Evolutionary conservation across 1,140 invertebrate genomes (phyloP), one percentile per base, ranked within the genome.

Genomic region (Philaenus spumarius): DNA sequence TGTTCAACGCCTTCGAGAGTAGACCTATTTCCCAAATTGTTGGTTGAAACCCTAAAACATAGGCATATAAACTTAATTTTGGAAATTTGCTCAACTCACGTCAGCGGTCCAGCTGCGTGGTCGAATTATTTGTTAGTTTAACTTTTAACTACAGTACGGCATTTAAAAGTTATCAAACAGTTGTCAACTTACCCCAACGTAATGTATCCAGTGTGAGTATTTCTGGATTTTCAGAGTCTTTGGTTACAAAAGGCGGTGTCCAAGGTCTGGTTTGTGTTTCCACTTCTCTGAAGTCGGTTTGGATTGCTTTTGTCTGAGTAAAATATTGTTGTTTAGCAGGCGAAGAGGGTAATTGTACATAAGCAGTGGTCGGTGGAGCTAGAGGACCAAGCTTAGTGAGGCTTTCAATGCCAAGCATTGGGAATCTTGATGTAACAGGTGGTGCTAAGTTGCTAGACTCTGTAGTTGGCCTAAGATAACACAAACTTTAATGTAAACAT

Each of bases 181-280:
- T n/a, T n/a, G n/a, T n/a, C n/a, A n/a, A n/a, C 69, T 62, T 54
- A 78, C 78, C 81, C 77, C 79, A 84, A 61, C 80, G 76, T 20
- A 86, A 67, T 52, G 80, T 78, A 22, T 82, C 80, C 39, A 86
- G 65, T 35, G 77, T 80, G 2, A 86, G 67, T 2, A 85, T 73
- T 69, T 86, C 82, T 14, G 83, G 82, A 37, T 73, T 66, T 14
- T 71, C 73, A 0, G 63, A 62, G 0, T 77, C 66, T 24, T 76
- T 75, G 0, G 80, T 67, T 17, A 76, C 76, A 64, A 78, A 82
- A 26, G 78, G 73, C 7, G 86, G 82, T 51, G 86, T 80, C 80
- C 88, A 91, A 0, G 89, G 87, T 24, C 78, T 71, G 1, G 89
- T 91, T 72, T 91, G 89, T 12, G 83, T 77, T 63, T 87, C 86